Evolutionary conservation across 2,797 vertebrate genomes (phyloP), one percentile per base, ranked within the genome.

Genomic region (Neoniphon sammara): DNA sequence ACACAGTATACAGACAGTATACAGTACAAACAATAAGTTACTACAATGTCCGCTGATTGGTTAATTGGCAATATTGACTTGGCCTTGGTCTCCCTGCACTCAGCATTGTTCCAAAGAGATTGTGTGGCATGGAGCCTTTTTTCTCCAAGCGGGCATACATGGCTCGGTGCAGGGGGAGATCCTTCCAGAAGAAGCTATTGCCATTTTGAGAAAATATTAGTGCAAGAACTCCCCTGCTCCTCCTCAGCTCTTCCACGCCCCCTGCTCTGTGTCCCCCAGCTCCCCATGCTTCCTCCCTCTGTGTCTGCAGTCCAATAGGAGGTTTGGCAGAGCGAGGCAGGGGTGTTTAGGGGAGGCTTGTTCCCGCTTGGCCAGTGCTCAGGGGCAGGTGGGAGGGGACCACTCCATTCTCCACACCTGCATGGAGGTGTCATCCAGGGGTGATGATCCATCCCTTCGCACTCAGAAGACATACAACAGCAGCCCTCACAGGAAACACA

Each of bases 401-500:
- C 53, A 63, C 77, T 83, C 74, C 46, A 56, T 77, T 83, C 78
- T 73, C 81, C 81, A 57, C 42, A 50, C 68, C 86, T 67, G 54
- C 77, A 66, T 8, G 39, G 80, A 69, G 77, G 77, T 67, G 55
- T 76, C 80, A 77, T 76, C 53, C 21, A 74, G 31, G 64, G 82
- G 77, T 66, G 79, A 85, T 78, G 83, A 76, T 85, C 14, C 8
- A 20, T 83, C 71, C 53, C 69, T 73, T 44, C 54, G 73, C 67
- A 25, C 70, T 80, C 73, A 79, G 77, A 73, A 25, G 21, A 5
- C 55, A 52, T 11, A 59, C 44, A 42, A n/a, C 3, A 27, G 59
- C 59, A 49, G 70, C 55, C 58, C 68, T 91, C 88, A 99, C 86
- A 98, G 94, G 93, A 98, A 99, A 92, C 98, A 99, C 2, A 97